phyloP scores from a whole-genome alignment of 2,797 vertebrate species.

The Huso huso region DNA sequence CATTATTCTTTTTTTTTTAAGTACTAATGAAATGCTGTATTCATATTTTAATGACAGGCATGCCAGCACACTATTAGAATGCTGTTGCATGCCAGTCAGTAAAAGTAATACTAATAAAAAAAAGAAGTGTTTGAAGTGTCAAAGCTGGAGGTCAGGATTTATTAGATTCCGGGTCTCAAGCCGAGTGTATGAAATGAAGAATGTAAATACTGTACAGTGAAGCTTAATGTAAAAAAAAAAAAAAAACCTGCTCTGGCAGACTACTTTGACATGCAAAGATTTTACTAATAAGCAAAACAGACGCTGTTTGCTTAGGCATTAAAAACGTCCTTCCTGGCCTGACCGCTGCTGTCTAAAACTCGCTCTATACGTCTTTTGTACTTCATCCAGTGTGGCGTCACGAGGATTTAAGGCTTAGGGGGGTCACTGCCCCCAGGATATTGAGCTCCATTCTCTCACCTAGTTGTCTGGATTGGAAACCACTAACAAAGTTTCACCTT shows the following conservation, averaged over 20 bases:
- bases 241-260: neutral
- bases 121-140: conserved; percentile 4
- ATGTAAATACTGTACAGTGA: conserved; percentile 1
- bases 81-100: neutral
- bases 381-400: no score
- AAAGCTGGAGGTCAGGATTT: neutral
- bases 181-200: conserved; percentile 17
- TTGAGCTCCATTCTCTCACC: no score
- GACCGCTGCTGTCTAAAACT: no score
- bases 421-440: no score
- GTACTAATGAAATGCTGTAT: neutral
- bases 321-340: no score
- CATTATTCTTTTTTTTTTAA: no score
- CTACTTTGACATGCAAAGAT: neutral
- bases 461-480: no score
- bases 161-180: conserved; percentile 12
- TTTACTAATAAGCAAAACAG: conserved; percentile 1
- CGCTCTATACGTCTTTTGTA: no score
- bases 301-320: neutral
- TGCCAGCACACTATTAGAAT: neutral
- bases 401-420: no score
- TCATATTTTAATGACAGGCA: neutral
- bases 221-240: conserved; percentile 6
- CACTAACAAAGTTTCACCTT: no score
- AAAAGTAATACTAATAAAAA: neutral